Conservation (phyloP, 2,888 invertebrate species). For the Diploptera punctata region DNA sequence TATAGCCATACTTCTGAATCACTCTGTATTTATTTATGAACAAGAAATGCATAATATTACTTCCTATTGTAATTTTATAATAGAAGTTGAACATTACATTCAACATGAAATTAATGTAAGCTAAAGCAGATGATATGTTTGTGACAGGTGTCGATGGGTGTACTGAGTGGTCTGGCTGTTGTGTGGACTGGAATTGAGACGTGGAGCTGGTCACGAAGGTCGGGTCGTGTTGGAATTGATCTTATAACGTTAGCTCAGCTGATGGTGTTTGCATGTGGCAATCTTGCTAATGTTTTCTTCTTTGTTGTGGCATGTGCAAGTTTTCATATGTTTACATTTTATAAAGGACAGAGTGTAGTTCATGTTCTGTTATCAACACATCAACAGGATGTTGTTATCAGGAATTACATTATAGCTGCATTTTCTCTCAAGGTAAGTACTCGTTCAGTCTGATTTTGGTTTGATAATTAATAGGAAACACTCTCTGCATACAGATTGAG, state of each 20-base stretch:
- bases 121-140: too few relatives aligned
- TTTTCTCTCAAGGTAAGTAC: slow-evolving; percentile 69
- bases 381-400: slow-evolving; percentile 60
- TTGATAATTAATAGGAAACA: too few relatives aligned
- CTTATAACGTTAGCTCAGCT: slow-evolving; percentile 66
- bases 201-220: slow-evolving; percentile 70
- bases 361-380: slow-evolving; percentile 62
- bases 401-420: slow-evolving; percentile 63
- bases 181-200: slow-evolving; percentile 68
- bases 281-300: slow-evolving; percentile 71
- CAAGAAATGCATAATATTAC: too few relatives aligned
- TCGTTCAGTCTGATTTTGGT: too few relatives aligned
- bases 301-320: slow-evolving; percentile 61
- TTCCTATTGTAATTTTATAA: too few relatives aligned
- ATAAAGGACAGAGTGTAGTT: slow-evolving; percentile 67
- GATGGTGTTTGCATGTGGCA: slow-evolving; percentile 65
- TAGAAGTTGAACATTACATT: too few relatives aligned
- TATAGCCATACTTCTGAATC: too few relatives aligned
- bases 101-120: too few relatives aligned
- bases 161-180: slow-evolving; percentile 63
- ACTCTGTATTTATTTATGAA: too few relatives aligned
- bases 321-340: slow-evolving; percentile 65
- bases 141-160: slow-evolving; percentile 64
- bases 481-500: too few relatives aligned
- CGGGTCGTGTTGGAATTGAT: slow-evolving; percentile 66